Evolutionary conservation across 2,797 vertebrate species (phyloP).

Genomic region (Saguinus oedipus): DNA sequence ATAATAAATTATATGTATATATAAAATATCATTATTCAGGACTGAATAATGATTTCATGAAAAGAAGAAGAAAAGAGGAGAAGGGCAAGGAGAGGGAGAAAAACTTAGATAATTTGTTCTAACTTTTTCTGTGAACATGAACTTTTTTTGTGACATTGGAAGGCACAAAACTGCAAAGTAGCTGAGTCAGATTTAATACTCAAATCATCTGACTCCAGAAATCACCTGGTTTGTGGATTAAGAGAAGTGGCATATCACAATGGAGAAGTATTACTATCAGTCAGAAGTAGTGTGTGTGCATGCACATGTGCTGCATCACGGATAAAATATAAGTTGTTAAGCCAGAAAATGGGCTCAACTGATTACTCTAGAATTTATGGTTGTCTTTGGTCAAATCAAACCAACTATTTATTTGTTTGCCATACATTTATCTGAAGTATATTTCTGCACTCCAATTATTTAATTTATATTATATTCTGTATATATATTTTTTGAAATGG

Average conservation of each 20-base stretch:
- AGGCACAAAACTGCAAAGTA: background rate
- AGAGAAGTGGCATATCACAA: background rate
- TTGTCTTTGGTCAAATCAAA: background rate
- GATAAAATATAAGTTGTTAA: background rate
- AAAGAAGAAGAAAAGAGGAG: background rate
- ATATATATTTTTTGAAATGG: background rate
- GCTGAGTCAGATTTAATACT: background rate
- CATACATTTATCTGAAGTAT: background rate
- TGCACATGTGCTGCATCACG: rapidly evolving
- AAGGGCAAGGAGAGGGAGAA: background rate
- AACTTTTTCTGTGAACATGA: too few species aligned
- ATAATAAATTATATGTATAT: too few species aligned
- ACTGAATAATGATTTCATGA: background rate
- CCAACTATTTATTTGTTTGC: background rate
- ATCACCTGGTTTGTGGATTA: background rate
- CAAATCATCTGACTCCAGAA: background rate
- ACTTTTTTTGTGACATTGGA: too few species aligned
- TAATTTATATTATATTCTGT: background rate
- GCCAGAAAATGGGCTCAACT: background rate
- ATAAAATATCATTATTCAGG: too few species aligned
- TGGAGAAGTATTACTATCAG: background rate
- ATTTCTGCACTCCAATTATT: background rate
- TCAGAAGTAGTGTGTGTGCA: background rate
- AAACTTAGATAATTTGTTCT: background rate
- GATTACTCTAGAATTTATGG: background rate